Percentiles rank a stretch among this genome's conserved stretches.
Conservation (phyloP, 2,797 vertebrate species). For the Hydrophis major region DNA sequence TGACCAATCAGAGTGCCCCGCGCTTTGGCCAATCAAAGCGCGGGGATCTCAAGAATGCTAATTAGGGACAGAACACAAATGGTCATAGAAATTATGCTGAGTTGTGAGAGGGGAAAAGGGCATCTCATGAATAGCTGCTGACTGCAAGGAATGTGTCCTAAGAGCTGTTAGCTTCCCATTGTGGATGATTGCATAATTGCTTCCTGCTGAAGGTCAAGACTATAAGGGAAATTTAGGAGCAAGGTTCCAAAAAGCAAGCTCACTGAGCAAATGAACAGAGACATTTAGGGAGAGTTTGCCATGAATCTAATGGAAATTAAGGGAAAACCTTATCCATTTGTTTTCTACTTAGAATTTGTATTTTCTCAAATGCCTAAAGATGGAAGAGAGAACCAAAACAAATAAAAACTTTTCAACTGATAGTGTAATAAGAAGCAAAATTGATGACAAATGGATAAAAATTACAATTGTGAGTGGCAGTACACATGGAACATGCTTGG, state of each 20-base stretch:
- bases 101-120: background rate
- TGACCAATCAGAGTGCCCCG: too few relatives aligned
- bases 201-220: background rate
- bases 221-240: background rate
- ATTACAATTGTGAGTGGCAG: background rate
- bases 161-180: background rate
- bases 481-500: background rate
- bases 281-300: background rate
- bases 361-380: background rate
- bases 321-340: background rate
- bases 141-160: background rate
- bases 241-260: background rate
- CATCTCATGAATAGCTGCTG: background rate
- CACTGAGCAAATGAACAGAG: background rate
- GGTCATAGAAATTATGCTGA: background rate
- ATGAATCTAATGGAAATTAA: background rate
- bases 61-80: too few relatives aligned
- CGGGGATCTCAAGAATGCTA: too few relatives aligned
- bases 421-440: background rate
- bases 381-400: background rate
- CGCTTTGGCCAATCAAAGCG: too few relatives aligned
- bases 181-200: background rate
- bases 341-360: background rate
- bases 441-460: background rate
- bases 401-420: background rate